These are phyloP conservation scores for Laodelphax striatellus DNA, from an alignment of 1,140 invertebrate genomes.

Conservation along the genomic window DNA sequence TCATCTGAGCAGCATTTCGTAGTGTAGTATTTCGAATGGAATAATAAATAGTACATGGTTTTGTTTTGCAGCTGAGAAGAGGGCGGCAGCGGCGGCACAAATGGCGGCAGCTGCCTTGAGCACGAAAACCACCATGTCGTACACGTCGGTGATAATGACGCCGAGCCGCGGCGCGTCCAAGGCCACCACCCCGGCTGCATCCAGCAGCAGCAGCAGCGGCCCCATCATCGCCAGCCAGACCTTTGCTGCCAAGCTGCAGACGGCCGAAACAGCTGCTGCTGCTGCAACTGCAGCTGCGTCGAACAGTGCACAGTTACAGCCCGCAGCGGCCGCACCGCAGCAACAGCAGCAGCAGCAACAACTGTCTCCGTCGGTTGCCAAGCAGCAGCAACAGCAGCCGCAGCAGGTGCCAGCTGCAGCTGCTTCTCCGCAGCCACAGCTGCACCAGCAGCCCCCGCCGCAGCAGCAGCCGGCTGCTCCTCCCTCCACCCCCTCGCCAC, in stretches of 20 bases:
- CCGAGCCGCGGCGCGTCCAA: conserved; percentile 18
- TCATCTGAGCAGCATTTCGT: too few relatives aligned
- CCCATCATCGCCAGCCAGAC: conserved; percentile 35
- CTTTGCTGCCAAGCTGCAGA: conserved; percentile 43
- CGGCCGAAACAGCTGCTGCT: too few relatives aligned
- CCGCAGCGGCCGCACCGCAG: conserved; percentile 19
- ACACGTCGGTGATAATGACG: conserved; percentile 47
- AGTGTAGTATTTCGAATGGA: too few relatives aligned
- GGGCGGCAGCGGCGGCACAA: conserved; percentile 28
- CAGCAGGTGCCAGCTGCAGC: conserved; percentile 1
- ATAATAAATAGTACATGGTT: not conserved
- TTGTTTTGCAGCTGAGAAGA: conserved; percentile 31
- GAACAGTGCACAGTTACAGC: conserved; percentile 25
- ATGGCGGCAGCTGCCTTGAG: conserved; percentile 36
- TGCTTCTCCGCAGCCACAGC: not conserved
- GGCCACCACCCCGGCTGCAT: conserved; percentile 8
- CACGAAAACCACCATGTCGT: conserved; percentile 49
- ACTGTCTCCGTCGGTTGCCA: conserved; percentile 18
- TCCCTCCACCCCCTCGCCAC: conserved; percentile 3
- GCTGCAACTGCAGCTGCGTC: conserved; percentile 31
- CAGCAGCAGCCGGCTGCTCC: not conserved
- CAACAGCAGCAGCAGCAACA: conserved; percentile 21
- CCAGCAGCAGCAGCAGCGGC: too few relatives aligned
- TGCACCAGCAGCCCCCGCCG: not conserved
- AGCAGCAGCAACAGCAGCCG: conserved; percentile 3